Base-by-base conservation (phyloP, 2,888 invertebrate genomes). In the Encarsia formosa region DNA sequence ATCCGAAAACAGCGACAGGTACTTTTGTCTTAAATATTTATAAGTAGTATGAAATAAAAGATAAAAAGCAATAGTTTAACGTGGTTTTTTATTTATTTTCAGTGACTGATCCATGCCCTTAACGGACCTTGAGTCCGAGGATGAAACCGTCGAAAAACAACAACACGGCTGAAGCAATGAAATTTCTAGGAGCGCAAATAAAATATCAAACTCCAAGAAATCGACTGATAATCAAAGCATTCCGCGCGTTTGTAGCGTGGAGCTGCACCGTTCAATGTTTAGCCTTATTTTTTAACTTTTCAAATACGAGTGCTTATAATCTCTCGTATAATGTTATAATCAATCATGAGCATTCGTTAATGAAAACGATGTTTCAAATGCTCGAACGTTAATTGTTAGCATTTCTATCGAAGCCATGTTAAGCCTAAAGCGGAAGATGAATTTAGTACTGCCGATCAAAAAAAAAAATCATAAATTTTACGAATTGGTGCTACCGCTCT, bases 1-100 rank as follows among this genome's bases (percentile, higher is more conserved):
- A 24, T 72, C 70, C 51, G 74, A 74, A 48, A 82, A 84, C 66
- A 82, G 83, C 9, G 86, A 86, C 64, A 85, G 84, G 84, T 84
- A 65, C 63, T 56, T 29, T 43, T 13, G 19, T 40, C 13, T 41
- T 22, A 13, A 1, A 42, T 42, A 16, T 19, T 24, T 26, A 13
- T 40, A 4, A 23, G 4, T 2, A 11, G 5, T 18, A 22, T 20
- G 4, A 16, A 13, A 44, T 35, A 40, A 34, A 19, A 20, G 19
- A 8, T 29, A 29, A 5, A 16, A 15, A 2, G 16, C 26, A 4
- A 23, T 4, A 4, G 4, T 18, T 5, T 13, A 20, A 38, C 16
- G 3, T 39, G 18, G 29, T 11, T 37, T 19, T n/a, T 34, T 29
- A 40, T 55, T 56, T 24, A 53, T 58, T 60, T 59, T 5, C 50